Base-by-base conservation (phyloP, 2,113 vertebrate genomes). In the Zosterops borbonicus region DNA sequence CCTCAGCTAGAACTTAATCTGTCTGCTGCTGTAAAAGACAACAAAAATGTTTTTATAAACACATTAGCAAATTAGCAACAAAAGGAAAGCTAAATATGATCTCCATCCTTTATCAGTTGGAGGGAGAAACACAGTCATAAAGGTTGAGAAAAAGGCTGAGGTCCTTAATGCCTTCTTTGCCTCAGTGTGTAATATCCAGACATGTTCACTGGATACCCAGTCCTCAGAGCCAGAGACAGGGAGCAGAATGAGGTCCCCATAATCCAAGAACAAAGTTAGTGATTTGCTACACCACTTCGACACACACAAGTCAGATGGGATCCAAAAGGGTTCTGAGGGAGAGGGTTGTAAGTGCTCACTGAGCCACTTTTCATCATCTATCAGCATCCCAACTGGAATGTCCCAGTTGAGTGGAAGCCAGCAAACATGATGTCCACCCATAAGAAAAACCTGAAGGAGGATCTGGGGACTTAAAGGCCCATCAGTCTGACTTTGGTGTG, bases 371-470 rank as follows among this genome's bases (percentile, higher is more conserved):
- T 20, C 25, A 49, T 55, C 31, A 49, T 35, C 33, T 42, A 55
- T 42, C 41, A 62, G 31, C 10, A 67, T 44, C 25, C 24, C 33
- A 17, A 46, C 6, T 5, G 3, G 24, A 25, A 42, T 6, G 14
- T 24, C 16, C 8, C 37, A n/a, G 31, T 8, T 29, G 58, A 58
- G 6, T 14, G 15, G 41, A 77, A 56, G 50, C 22, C 18, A 25
- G 37, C 2, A 64, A 60, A 74, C 24, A 19, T n/a, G 19, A 39
- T 0, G 2, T 12, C 0, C 12, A 46, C 11, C 6, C 37, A 35
- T 59, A 71, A 46, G 16, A 59, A 71, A 21, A 42, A 28, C 9
- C 2, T 0, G 11, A 70, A 44, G 9, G 42, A 84, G 28, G 19
- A n/a, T 39, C 20, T n/a, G 33, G 16, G 21, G 35, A 52, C 37